Evolutionary conservation across 2,888 invertebrate genomes (phyloP), one percentile per base, ranked within the genome.

Genomic region (Macaria notata): DNA sequence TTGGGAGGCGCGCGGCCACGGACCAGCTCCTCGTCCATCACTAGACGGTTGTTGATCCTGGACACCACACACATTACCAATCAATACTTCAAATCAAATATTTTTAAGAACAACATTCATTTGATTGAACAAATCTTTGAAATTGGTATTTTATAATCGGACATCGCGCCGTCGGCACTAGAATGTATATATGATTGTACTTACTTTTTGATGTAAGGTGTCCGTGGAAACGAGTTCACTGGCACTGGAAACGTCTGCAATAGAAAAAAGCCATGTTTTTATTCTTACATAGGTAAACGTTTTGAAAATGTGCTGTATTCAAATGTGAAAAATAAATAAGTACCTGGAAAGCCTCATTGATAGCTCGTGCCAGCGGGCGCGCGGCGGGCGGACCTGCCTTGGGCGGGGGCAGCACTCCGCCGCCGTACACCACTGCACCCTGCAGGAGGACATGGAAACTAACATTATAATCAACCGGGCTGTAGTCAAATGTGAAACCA

Each of bases 171-270:
- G 19, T 19, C 19, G 19, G 19, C 19, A 19, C 19, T 1, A 19
- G 19, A 19, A 19, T 19, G 2, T 19, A 19, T 19, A 1, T 19
- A 19, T 2, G 19, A 19, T 19, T 41, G 4, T 5, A 69, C 86
- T 82, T 65, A 89, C 90, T 88, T 90, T 66, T 91, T 91, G 8
- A 91, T 89, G 41, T 89, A 88, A 0, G 89, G 89, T 1, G 90
- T 90, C 7, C 84, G 71, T 0, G 89, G 91, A 45, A 85, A 89
- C 0, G 75, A 69, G 56, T 79, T 88, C 3, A 88, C 76, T 0
- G 91, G 89, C 3, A 87, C 86, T 0, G 86, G 83, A 57, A 90
- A 88, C 3, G 81, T 81, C 80, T 86, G 79, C 3, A 75, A 77
- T 38, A 50, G 44, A 36, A 4, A 33, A 33, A 4, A 36, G 33